These are phyloP conservation scores for Pandion haliaetus DNA, from an alignment of 2,113 vertebrate genomes.

Conservation along the genomic window DNA sequence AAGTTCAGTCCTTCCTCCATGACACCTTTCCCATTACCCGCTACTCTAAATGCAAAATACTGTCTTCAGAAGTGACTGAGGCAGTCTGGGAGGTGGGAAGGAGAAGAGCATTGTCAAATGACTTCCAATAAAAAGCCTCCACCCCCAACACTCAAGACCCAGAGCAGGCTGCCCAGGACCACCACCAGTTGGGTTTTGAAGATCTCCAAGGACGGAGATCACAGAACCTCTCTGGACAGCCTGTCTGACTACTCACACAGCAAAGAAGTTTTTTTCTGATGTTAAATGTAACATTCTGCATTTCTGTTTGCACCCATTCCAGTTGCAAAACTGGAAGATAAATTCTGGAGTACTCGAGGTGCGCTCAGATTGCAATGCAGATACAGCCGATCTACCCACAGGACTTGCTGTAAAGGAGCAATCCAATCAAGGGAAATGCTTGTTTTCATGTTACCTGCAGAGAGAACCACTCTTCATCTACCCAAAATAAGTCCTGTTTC, in stretches of 20 bases:
- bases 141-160: not conserved
- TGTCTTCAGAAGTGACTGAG: not conserved
- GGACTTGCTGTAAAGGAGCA: not conserved
- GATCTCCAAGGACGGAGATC: not conserved
- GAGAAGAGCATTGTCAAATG: not conserved
- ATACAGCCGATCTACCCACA: fast-evolving
- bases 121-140: not conserved
- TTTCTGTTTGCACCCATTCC: not conserved
- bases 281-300: not conserved
- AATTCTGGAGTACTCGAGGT: not conserved
- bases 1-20: not conserved
- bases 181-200: fast-evolving
- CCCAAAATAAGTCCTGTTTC: not conserved
- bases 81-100: not conserved
- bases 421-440: not conserved
- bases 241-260: not conserved
- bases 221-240: not conserved
- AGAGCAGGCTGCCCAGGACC: not conserved
- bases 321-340: not conserved
- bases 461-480: not conserved
- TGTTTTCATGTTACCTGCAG: not conserved
- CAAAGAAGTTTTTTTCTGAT: not conserved
- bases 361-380: not conserved
- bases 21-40: not conserved
- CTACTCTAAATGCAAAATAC: not conserved